These are phyloP conservation scores for Menura novaehollandiae DNA, from an alignment of 2,113 vertebrate species.

Conservation along the genomic window DNA sequence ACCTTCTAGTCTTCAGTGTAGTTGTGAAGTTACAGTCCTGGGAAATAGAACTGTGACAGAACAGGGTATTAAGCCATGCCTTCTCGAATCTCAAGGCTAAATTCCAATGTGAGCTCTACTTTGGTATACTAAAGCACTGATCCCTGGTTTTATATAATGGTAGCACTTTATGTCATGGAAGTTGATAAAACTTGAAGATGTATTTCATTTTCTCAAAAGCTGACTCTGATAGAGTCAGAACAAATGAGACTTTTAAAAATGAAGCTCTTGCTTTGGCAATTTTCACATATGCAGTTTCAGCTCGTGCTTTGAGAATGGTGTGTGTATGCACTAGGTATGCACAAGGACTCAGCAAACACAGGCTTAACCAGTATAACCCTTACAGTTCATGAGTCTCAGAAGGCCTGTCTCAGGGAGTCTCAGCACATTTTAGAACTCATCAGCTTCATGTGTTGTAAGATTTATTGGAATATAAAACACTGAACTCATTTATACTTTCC, in stretches of 20 bases:
- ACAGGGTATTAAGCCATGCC: neutral
- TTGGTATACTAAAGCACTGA: neutral
- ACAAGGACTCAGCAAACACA: conserved; percentile 27
- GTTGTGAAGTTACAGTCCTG: neutral
- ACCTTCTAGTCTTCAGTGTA: neutral
- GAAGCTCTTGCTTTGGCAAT: neutral
- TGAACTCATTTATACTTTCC: conserved; percentile 65
- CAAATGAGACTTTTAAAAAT: neutral
- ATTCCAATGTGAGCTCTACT: neutral
- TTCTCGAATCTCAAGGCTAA: neutral
- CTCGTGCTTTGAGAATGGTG: neutral
- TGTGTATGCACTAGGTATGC: neutral
- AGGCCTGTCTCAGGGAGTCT: conserved; percentile 54
- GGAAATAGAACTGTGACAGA: neutral
- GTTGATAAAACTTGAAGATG: neutral
- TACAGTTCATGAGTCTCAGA: conserved; percentile 39
- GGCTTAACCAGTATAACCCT: conserved; percentile 27
- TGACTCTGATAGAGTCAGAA: neutral
- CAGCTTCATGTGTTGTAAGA: conserved; percentile 63
- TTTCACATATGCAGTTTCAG: neutral
- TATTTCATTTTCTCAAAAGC: neutral
- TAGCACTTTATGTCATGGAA: neutral
- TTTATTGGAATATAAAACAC: conserved; percentile 69
- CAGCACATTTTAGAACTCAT: conserved; percentile 68
- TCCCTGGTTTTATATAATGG: neutral